A percentile compares a stretch with the other conserved stretches of the same genome.
These are phyloP conservation scores for Emydocephalus ijimae DNA, from an alignment of 2,113 vertebrate genomes.

Conservation along the genomic window DNA sequence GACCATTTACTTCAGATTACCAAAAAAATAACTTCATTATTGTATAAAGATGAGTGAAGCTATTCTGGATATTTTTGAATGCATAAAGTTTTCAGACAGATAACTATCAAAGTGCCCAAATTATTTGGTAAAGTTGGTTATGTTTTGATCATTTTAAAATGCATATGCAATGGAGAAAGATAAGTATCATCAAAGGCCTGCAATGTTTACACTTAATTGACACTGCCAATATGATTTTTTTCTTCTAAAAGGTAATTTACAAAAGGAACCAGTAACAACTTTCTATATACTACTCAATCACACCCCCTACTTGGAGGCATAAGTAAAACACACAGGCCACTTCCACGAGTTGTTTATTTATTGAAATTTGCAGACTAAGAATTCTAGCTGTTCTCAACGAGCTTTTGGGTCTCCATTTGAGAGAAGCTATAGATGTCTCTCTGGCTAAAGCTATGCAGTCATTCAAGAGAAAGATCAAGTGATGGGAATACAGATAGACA, in stretches of 20 bases:
- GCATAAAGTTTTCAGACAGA: not conserved
- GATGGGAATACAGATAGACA: constrained; percentile 26
- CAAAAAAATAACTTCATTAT: not conserved
- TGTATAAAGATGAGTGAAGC: not conserved
- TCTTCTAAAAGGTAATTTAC: not conserved
- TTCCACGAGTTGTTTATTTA: not conserved
- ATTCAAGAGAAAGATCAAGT: constrained; percentile 12
- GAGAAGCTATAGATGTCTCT: not conserved
- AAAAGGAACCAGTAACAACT: not conserved
- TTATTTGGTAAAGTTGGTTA: not conserved
- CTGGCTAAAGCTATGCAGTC: not conserved
- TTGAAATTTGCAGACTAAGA: not conserved
- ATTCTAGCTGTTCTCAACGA: not conserved
- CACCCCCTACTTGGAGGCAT: not conserved
- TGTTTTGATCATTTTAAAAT: not conserved
- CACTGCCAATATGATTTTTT: not conserved
- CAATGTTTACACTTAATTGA: not conserved
- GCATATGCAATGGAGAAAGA: not conserved
- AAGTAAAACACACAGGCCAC: not conserved
- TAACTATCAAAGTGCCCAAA: not conserved
- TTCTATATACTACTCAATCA: not conserved
- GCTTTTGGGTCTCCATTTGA: not conserved
- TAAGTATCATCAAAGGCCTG: not conserved
- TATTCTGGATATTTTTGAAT: not conserved
- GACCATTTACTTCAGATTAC: not conserved